A percentile compares a stretch with the other conserved stretches of the same genome.
These are phyloP conservation scores for Cryptotermes secundus DNA, from an alignment of 1,140 invertebrate species.

Conservation along the genomic window DNA sequence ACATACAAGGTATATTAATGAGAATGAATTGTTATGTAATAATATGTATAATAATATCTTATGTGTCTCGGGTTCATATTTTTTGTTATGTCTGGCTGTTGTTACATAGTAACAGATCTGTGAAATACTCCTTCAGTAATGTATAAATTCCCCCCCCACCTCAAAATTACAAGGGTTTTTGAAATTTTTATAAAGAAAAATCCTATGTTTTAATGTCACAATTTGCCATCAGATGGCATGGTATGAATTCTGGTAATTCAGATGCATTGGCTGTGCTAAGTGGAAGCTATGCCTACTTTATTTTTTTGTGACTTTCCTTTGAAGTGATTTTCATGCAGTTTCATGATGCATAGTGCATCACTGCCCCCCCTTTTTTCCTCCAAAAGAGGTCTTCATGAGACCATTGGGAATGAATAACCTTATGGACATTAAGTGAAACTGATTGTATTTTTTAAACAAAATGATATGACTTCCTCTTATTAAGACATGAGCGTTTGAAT, in stretches of 20 bases:
- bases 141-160: neutral
- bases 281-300: neutral
- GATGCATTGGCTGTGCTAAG: neutral
- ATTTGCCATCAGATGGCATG: neutral
- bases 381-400: neutral
- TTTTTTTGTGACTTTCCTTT: neutral
- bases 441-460: neutral
- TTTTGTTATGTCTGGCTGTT: neutral
- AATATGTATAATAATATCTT: neutral
- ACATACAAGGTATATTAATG: neutral
- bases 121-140: constrained; percentile 6
- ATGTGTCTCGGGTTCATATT: neutral
- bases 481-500: constrained; percentile 20
- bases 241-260: neutral
- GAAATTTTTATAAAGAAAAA: neutral
- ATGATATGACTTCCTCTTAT: constrained; percentile 31
- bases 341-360: neutral
- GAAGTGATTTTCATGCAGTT: neutral
- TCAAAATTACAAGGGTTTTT: neutral
- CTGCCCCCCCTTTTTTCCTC: neutral
- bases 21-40: neutral
- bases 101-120: neutral
- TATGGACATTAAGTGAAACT: neutral
- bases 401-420: neutral
- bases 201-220: neutral